These are phyloP conservation scores for Pipra filicauda DNA, from an alignment of 2,113 vertebrate genomes.

Conservation along the genomic window DNA sequence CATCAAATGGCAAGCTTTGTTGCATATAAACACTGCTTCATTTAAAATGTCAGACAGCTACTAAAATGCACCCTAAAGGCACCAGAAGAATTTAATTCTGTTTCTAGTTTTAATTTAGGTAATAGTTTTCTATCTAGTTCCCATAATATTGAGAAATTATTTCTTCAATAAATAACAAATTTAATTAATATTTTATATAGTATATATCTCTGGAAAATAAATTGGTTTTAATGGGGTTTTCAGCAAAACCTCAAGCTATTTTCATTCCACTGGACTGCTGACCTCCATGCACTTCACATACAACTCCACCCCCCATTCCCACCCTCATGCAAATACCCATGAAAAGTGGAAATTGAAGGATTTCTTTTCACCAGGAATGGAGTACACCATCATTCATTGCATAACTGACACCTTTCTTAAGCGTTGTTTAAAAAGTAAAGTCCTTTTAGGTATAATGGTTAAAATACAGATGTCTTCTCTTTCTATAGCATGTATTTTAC, in stretches of 20 bases:
- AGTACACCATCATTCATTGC: neutral
- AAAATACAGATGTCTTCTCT: neutral
- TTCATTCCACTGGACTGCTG: neutral
- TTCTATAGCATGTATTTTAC: neutral
- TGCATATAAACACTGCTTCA: neutral
- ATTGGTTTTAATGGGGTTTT: neutral
- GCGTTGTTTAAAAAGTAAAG: neutral
- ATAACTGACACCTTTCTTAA: neutral
- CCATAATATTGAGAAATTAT: neutral
- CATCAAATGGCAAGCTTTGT: neutral
- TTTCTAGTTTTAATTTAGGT: neutral
- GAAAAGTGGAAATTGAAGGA: neutral
- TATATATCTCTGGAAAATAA: neutral
- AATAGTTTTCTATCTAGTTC: neutral
- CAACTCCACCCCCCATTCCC: accelerated
- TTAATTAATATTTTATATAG: neutral
- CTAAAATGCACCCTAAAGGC: neutral
- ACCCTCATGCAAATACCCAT: accelerated
- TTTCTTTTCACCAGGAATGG: neutral
- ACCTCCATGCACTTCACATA: neutral
- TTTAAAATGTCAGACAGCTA: neutral
- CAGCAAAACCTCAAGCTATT: neutral
- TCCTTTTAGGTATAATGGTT: neutral
- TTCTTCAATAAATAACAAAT: neutral
- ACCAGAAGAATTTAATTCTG: neutral